These are phyloP conservation scores for Enteromius unitaeniatus DNA, from an alignment of 2,797 vertebrate species.

Conservation along the genomic window DNA sequence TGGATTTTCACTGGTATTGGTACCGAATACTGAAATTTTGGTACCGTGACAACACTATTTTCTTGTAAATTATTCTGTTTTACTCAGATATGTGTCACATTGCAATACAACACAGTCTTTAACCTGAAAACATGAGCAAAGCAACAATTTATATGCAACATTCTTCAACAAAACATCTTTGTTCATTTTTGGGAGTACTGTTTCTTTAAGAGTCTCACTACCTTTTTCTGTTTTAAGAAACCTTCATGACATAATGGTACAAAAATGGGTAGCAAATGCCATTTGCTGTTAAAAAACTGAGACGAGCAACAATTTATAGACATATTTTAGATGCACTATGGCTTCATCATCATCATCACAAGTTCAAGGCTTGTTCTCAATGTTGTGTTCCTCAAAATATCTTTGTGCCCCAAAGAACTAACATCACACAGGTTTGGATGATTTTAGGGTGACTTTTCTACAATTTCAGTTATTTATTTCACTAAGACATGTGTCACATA, in stretches of 20 bases:
- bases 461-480: neutral
- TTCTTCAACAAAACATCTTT: neutral
- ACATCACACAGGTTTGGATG: neutral
- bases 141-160: neutral
- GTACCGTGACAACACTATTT: no score
- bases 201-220: neutral
- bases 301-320: neutral
- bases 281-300: neutral
- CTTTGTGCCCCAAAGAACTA: neutral
- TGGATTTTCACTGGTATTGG: no score
- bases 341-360: neutral
- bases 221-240: neutral
- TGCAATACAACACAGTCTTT: neutral
- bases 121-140: neutral
- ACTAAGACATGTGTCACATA: neutral
- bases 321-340: neutral
- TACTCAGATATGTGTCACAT: neutral
- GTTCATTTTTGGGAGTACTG: neutral
- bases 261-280: neutral
- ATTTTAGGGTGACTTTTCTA: neutral
- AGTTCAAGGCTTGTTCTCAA: neutral
- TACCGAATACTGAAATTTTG: no score
- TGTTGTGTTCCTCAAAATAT: neutral
- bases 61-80: no score
- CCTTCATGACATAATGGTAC: neutral